phyloP scores from a whole-genome alignment of 2,888 invertebrate species.

The Schizotus pectinicornis region DNA sequence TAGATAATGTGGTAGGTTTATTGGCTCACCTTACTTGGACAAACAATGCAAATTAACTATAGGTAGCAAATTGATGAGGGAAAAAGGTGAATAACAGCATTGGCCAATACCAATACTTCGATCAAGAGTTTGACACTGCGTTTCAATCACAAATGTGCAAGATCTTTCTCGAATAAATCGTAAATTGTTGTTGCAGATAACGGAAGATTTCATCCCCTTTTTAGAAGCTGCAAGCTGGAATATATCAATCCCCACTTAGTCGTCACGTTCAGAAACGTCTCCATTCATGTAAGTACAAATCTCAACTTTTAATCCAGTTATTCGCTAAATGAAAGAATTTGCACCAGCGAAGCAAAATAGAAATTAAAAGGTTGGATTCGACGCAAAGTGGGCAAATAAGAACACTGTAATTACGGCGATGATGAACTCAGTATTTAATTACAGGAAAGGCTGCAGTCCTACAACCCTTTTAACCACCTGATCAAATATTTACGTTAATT shows the following conservation, averaged over 20 bases:
- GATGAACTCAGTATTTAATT: conserved; percentile 5
- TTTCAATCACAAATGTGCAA: too few species aligned
- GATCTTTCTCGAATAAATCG: too few species aligned
- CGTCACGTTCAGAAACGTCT: conserved; percentile 76
- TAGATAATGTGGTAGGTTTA: too few species aligned
- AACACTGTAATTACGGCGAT: neutral
- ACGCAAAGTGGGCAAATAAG: neutral
- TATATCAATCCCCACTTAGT: conserved; percentile 73
- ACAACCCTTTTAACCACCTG: conserved; percentile 3
- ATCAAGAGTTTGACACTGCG: too few species aligned
- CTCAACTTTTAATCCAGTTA: neutral
- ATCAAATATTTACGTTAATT: conserved; percentile 7
- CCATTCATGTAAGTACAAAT: conserved; percentile 68
- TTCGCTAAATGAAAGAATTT: neutral
- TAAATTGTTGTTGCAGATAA: conserved; percentile 65
- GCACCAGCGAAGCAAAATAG: neutral
- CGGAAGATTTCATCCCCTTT: conserved; percentile 74
- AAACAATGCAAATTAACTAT: too few species aligned
- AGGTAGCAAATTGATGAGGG: too few species aligned
- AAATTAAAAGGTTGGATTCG: neutral
- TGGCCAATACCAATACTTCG: too few species aligned
- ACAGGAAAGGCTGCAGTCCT: neutral
- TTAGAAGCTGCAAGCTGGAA: conserved; percentile 75
- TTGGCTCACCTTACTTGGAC: too few species aligned
- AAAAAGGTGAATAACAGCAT: too few species aligned